Base-by-base conservation (phyloP, 2,113 vertebrate species). In the Dasyprocta punctata region DNA sequence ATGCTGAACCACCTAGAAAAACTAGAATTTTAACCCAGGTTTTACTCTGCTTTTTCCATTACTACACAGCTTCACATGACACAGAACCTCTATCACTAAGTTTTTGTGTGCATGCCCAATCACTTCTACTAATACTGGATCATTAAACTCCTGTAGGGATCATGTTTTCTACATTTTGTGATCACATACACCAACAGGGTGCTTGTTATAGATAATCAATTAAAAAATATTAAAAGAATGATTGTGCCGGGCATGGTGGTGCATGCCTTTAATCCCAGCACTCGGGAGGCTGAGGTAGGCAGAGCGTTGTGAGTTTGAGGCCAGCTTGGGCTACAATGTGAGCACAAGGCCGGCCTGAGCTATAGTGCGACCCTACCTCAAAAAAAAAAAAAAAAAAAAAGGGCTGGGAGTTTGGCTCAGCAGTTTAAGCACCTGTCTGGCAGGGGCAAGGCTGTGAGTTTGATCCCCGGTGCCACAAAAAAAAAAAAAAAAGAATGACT, bases 401-500 rank as follows among this genome's bases (percentile, higher is more conserved):
- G n/a, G n/a, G n/a, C n/a, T n/a, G n/a, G n/a, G n/a, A n/a, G n/a
- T n/a, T n/a, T n/a, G n/a, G n/a, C n/a, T n/a, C n/a, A n/a, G n/a
- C n/a, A n/a, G n/a, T n/a, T n/a, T n/a, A n/a, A n/a, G n/a, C n/a
- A n/a, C n/a, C n/a, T n/a, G n/a, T n/a, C n/a, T n/a, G n/a, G n/a
- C n/a, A n/a, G n/a, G n/a, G n/a, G n/a, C n/a, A n/a, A n/a, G n/a
- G n/a, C n/a, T n/a, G n/a, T n/a, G n/a, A n/a, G n/a, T n/a, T n/a
- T n/a, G n/a, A n/a, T n/a, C n/a, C n/a, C n/a, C n/a, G n/a, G n/a
- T n/a, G n/a, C n/a, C n/a, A n/a, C n/a, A n/a, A n/a, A n/a, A n/a
- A n/a, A n/a, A n/a, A n/a, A n/a, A n/a, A n/a, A n/a, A 83, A 93
- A 49, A 82, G 6, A 94, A 90, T 87, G 78, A 91, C 22, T 33